Evolutionary conservation across 2,888 invertebrate species (phyloP).

Genomic region (Alentia gelatinosa): DNA sequence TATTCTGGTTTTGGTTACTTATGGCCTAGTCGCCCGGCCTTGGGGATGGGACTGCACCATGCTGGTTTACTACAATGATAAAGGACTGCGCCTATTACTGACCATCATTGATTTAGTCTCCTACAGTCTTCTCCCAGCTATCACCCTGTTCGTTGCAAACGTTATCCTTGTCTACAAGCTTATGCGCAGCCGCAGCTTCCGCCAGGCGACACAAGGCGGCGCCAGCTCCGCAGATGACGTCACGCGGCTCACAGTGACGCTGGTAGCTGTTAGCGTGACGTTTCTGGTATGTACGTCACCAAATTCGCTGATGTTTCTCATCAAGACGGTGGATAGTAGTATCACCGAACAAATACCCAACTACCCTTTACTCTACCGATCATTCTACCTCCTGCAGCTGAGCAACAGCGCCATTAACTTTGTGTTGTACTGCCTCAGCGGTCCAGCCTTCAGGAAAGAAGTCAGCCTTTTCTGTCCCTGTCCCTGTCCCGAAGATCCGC

Average conservation of each 20-base stretch:
- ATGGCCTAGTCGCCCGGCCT: not conserved
- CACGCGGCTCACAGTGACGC: not conserved
- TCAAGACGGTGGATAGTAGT: not conserved
- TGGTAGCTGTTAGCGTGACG: not conserved
- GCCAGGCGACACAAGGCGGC: not conserved
- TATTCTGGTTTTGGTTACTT: not conserved
- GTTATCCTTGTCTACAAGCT: slow-evolving; percentile 6
- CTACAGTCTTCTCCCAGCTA: not conserved
- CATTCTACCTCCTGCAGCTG: not conserved
- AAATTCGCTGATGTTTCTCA: not conserved
- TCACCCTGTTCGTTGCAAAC: not conserved
- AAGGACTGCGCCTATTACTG: not conserved
- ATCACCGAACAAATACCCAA: not conserved
- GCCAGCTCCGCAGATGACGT: slow-evolving; percentile 18
- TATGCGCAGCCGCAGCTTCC: slow-evolving; percentile 8
- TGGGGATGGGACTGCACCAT: not conserved
- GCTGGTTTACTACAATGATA: not conserved
- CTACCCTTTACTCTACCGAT: not conserved
- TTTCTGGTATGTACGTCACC: not conserved
- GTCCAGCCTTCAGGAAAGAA: slow-evolving; percentile 4
- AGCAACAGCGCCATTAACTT: slow-evolving; percentile 34
- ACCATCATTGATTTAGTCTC: not conserved
- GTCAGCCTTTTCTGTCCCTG: not conserved
- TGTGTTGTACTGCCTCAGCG: not conserved
- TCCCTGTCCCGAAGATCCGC: not conserved